These are phyloP conservation scores for Cosmopolites sordidus DNA, from an alignment of 2,888 invertebrate species.

Conservation along the genomic window DNA sequence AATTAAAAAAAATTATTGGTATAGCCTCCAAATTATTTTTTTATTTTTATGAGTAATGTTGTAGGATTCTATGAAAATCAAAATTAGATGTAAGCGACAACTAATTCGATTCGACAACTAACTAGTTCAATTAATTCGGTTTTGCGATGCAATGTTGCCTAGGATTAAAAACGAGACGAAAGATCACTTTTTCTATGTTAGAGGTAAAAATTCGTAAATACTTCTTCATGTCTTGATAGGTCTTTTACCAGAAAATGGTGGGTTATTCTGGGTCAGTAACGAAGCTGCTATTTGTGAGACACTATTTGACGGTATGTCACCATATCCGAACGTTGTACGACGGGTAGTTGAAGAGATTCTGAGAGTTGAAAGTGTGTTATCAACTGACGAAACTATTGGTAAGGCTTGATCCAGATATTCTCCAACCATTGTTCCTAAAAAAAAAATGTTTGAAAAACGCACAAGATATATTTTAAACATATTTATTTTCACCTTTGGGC, in stretches of 20 bases:
- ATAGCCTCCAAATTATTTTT: too few relatives aligned
- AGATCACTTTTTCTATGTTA: too few relatives aligned
- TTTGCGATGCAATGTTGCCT: too few relatives aligned
- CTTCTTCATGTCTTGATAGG: too few relatives aligned
- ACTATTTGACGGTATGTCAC: constrained; percentile 56
- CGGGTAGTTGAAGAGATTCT: constrained; percentile 18
- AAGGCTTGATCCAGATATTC: constrained; percentile 29
- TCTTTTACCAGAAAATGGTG: constrained; percentile 22
- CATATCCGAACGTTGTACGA: constrained; percentile 32
- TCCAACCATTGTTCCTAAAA: constrained; percentile 26
- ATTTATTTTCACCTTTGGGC: constrained; percentile 46
- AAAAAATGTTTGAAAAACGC: neutral
- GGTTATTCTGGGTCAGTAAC: constrained; percentile 42
- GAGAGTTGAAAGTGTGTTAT: constrained; percentile 26
- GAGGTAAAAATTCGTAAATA: too few relatives aligned
- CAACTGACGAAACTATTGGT: constrained; percentile 19
- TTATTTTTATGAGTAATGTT: too few relatives aligned
- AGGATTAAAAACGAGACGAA: too few relatives aligned
- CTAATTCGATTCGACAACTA: too few relatives aligned
- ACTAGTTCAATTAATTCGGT: too few relatives aligned
- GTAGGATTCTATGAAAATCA: too few relatives aligned
- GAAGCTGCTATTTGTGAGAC: constrained; percentile 56
- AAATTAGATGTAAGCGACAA: too few relatives aligned
- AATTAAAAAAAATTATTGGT: too few relatives aligned
- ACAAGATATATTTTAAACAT: neutral